These are phyloP conservation scores for Spilogale gracilis DNA, from an alignment of 2,113 vertebrate genomes.

Conservation along the genomic window DNA sequence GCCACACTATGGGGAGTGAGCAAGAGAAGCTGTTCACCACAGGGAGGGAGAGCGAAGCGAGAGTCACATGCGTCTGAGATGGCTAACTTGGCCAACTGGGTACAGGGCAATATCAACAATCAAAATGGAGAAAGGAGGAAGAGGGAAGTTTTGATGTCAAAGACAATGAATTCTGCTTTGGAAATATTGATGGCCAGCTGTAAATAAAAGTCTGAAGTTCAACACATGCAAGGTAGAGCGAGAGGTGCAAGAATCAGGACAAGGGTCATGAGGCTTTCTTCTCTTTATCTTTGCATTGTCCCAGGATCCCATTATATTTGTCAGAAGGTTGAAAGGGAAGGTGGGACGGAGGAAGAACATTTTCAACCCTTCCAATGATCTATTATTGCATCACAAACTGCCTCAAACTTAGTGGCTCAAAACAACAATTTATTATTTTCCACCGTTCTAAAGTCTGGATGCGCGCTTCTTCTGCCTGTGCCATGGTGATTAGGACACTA, in stretches of 20 bases:
- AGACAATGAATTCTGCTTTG: not conserved
- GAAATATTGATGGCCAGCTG: not conserved
- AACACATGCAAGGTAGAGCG: not conserved
- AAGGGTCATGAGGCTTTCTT: not conserved
- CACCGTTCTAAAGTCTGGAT: not conserved
- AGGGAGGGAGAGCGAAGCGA: not conserved
- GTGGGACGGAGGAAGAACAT: not conserved
- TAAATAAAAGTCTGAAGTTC: not conserved
- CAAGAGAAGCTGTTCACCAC: too few relatives aligned
- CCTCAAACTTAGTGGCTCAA: not conserved
- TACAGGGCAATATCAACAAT: not conserved
- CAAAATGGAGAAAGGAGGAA: not conserved
- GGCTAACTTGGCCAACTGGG: not conserved
- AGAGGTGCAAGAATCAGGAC: not conserved
- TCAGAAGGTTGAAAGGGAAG: rapidly evolving
- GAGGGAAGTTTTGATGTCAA: not conserved
- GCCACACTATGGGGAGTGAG: not conserved
- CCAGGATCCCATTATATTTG: not conserved
- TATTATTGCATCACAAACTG: not conserved
- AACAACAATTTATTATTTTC: not conserved
- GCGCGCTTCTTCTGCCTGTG: not conserved
- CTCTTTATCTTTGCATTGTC: not conserved
- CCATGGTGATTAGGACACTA: not conserved
- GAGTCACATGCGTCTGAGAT: not conserved
- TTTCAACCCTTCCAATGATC: too few relatives aligned